Evolutionary conservation across 1,140 invertebrate species (phyloP).

Genomic region (Drosophila kurseongensis): DNA sequence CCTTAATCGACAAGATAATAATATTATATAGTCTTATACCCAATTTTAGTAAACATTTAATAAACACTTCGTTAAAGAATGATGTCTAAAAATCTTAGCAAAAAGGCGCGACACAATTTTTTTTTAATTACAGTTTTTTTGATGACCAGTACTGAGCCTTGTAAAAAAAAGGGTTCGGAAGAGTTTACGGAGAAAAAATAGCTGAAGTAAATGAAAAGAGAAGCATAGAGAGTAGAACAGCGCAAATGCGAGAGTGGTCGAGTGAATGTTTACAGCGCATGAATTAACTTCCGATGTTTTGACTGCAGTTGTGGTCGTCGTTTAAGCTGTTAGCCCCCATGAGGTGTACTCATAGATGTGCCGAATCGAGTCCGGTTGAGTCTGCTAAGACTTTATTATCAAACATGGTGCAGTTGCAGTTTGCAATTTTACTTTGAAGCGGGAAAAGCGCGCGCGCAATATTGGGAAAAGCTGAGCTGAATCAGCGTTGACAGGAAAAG

Average conservation of each 20-base stretch:
- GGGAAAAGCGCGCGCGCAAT: conserved; percentile 1
- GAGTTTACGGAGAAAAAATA: not conserved
- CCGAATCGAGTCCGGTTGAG: not conserved
- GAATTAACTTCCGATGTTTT: too few relatives aligned
- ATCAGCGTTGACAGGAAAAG: not conserved
- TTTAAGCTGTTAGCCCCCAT: not conserved
- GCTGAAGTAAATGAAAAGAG: not conserved
- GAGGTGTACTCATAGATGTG: not conserved
- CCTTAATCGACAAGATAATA: too few relatives aligned
- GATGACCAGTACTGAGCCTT: too few relatives aligned
- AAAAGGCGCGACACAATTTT: too few relatives aligned
- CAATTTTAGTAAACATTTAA: too few relatives aligned
- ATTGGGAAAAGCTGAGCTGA: not conserved
- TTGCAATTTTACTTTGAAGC: not conserved
- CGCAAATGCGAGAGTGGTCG: conserved; percentile 3
- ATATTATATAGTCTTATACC: too few relatives aligned
- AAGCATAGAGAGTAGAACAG: not conserved
- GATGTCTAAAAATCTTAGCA: too few relatives aligned
- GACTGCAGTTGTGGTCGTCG: too few relatives aligned
- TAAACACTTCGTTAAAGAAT: too few relatives aligned
- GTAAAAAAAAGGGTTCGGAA: too few relatives aligned
- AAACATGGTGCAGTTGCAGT: conserved; percentile 4
- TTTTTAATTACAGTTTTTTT: too few relatives aligned
- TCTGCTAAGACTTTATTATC: not conserved
- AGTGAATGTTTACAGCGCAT: conserved; percentile 9